These are phyloP conservation scores for Ascidia mentula DNA, from an alignment of 23 tunicate genomes.

Conservation along the genomic window DNA sequence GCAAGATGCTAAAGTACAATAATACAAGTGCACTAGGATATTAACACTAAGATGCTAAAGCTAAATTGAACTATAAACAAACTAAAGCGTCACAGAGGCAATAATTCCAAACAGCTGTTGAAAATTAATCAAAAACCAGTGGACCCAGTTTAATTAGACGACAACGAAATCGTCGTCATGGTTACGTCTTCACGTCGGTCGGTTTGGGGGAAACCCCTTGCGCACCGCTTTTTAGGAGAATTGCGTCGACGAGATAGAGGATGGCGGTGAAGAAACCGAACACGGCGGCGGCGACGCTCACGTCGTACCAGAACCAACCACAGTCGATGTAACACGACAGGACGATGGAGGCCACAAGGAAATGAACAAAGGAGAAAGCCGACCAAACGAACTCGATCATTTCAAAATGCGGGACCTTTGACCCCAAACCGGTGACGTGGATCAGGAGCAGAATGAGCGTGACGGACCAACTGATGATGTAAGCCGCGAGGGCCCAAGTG, in stretches of 20 bases:
- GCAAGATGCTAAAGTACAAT: too few species aligned
- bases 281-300: conserved; percentile 59
- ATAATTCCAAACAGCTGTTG: too few species aligned
- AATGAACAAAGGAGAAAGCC: conserved; percentile 55
- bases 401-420: conserved; percentile 31
- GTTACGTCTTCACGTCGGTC: neutral
- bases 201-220: neutral
- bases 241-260: conserved; percentile 46
- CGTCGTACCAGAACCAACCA: neutral
- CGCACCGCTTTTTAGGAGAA: conserved; percentile 42
- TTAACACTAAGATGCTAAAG: too few species aligned
- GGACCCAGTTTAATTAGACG: too few species aligned
- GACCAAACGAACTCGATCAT: conserved; percentile 75
- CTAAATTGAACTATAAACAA: too few species aligned
- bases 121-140: too few species aligned
- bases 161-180: too few species aligned
- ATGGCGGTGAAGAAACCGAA: conserved; percentile 78
- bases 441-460: conserved; percentile 57
- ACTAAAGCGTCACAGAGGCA: too few species aligned
- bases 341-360: conserved; percentile 65
- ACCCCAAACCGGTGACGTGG: conserved; percentile 45
- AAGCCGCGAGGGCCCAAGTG: conserved; percentile 70
- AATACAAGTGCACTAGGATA: too few species aligned
- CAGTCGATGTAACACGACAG: conserved; percentile 50
- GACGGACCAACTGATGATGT: conserved; percentile 63